Conservation (phyloP, 2,888 invertebrate species). For the Oegoconia quadripuncta region DNA sequence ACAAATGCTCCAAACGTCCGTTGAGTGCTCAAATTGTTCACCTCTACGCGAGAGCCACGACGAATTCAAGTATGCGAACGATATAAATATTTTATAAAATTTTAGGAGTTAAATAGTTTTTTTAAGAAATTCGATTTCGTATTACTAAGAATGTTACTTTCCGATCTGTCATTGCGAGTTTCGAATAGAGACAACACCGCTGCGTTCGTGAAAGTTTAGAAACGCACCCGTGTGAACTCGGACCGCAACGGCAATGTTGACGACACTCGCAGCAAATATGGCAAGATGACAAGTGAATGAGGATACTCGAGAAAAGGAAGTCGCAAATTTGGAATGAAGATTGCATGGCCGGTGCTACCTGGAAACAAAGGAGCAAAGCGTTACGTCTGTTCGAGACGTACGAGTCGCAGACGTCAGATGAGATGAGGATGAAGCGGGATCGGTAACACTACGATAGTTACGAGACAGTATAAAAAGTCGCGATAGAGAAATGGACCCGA, state of each 20-base stretch:
- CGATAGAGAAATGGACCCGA: constrained; percentile 74
- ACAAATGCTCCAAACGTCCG: constrained; percentile 38
- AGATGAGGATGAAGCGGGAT: constrained; percentile 50
- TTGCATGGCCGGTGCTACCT: constrained; percentile 27
- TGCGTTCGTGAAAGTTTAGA: no score
- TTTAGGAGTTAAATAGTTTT: constrained; percentile 60
- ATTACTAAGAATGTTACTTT: constrained; percentile 50
- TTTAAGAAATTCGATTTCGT: constrained; percentile 67
- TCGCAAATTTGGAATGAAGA: constrained; percentile 35
- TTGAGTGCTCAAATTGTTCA: constrained; percentile 41
- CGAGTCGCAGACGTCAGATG: constrained; percentile 23
- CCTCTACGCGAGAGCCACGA: constrained; percentile 54
- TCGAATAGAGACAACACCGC: constrained; percentile 6
- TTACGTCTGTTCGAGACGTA: constrained; percentile 35
- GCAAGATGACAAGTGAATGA: constrained; percentile 54
- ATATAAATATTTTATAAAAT: constrained; percentile 67
- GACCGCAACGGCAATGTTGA: constrained; percentile 20
- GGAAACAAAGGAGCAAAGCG: constrained; percentile 47
- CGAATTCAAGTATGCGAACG: constrained; percentile 52
- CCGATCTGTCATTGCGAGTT: constrained; percentile 34
- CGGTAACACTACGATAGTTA: constrained; percentile 58
- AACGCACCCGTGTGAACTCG: constrained; percentile 7
- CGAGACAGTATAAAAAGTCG: constrained; percentile 72
- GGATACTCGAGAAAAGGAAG: constrained; percentile 52
- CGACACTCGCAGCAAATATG: constrained; percentile 28